phyloP scores from a whole-genome alignment of 2,113 vertebrate species.

The Forbesichthys papilliferus region DNA sequence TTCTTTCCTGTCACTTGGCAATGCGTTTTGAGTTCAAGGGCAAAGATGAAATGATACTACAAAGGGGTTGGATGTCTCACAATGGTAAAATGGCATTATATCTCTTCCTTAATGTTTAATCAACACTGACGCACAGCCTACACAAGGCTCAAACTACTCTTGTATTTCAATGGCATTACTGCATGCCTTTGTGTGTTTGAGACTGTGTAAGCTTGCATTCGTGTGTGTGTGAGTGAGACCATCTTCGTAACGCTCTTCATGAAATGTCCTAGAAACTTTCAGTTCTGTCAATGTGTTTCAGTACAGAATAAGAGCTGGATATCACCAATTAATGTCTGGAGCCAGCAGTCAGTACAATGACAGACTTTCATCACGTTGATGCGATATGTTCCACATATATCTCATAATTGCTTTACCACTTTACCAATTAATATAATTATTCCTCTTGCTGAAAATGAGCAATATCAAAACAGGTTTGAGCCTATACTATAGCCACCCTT shows the following conservation, averaged over 20 bases:
- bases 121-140: conserved; percentile 72
- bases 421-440: conserved; percentile 1
- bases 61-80: conserved; percentile 71
- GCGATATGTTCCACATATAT: conserved; percentile 51
- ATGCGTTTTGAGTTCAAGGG: conserved; percentile 72
- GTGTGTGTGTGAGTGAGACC: conserved; percentile 16
- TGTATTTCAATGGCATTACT: conserved; percentile 63
- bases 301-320: conserved; percentile 62
- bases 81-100: conserved; percentile 75
- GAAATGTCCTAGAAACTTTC: conserved; percentile 71
- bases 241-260: conserved; percentile 52
- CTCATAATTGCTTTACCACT: background rate
- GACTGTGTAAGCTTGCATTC: conserved; percentile 11
- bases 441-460: conserved; percentile 38
- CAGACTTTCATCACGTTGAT: conserved; percentile 59
- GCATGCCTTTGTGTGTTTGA: conserved; percentile 3
- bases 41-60: conserved; percentile 73
- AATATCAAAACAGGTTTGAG: conserved; percentile 41
- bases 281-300: conserved; percentile 50
- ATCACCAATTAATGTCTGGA: conserved; percentile 73
- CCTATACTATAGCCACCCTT: background rate
- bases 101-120: conserved; percentile 78
- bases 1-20: conserved; percentile 65
- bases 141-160: conserved; percentile 70
- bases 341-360: conserved; percentile 65